phyloP scores from a whole-genome alignment of 2,888 invertebrate genomes.

The Clivina fossor region DNA sequence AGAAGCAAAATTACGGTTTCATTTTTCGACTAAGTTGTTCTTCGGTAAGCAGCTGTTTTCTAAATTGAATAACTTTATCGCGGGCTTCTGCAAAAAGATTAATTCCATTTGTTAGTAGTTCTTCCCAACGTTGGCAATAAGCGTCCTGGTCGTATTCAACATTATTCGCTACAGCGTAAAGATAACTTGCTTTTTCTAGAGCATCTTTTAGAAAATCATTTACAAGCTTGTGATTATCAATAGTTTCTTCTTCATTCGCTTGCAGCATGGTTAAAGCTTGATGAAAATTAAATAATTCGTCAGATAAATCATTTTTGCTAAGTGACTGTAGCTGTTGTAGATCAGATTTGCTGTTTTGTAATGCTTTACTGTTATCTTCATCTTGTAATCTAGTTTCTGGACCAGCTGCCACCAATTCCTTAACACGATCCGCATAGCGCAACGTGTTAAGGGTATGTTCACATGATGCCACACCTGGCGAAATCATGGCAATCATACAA shows the following conservation, averaged over 20 bases:
- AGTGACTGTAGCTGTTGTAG: slow-evolving; percentile 84
- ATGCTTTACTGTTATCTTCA: slow-evolving; percentile 53
- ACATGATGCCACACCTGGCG: slow-evolving; percentile 93
- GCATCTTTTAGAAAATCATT: slow-evolving; percentile 70
- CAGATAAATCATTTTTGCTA: slow-evolving; percentile 93
- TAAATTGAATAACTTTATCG: slow-evolving; percentile 78
- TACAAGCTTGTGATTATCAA: slow-evolving; percentile 87
- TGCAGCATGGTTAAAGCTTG: slow-evolving; percentile 94
- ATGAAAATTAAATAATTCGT: slow-evolving; percentile 92
- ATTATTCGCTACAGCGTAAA: slow-evolving; percentile 81
- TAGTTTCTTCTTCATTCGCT: slow-evolving; percentile 89
- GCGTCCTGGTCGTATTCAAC: slow-evolving; percentile 97
- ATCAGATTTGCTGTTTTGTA: slow-evolving; percentile 65
- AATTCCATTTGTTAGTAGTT: slow-evolving; percentile 76
- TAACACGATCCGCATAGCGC: slow-evolving; percentile 96
- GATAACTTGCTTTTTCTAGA: slow-evolving; percentile 69
- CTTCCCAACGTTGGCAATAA: slow-evolving; percentile 87
- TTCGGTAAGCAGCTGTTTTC: slow-evolving; percentile 84
- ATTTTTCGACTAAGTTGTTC: slow-evolving; percentile 86
- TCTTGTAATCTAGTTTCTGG: slow-evolving; percentile 48
- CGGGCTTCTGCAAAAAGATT: slow-evolving; percentile 72
- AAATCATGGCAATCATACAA: slow-evolving; percentile 99
- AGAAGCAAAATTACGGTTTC: slow-evolving; percentile 48
- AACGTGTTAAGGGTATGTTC: slow-evolving; percentile 98
- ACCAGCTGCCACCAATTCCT: slow-evolving; percentile 79